phyloP scores from a whole-genome alignment of 2,113 vertebrate species.

The Microtus ochrogaster region DNA sequence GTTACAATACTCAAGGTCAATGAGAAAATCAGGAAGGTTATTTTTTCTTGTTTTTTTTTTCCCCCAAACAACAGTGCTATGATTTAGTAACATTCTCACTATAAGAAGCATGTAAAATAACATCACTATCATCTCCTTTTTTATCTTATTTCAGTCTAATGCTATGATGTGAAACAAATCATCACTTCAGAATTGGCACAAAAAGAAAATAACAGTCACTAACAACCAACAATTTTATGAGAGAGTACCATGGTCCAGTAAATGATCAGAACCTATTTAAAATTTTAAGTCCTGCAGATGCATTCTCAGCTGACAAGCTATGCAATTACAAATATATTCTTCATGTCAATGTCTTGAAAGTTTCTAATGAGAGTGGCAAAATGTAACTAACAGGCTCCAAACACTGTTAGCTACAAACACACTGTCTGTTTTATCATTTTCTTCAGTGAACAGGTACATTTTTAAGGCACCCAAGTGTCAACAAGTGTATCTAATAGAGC shows the following conservation, averaged over 20 bases:
- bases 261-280: constrained; percentile 63
- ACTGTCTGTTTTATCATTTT: constrained; percentile 74
- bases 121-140: not conserved
- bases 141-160: constrained; percentile 15
- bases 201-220: constrained; percentile 12
- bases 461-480: constrained; percentile 75
- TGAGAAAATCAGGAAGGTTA: not conserved
- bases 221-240: constrained; percentile 35
- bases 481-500: constrained; percentile 79
- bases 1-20: not conserved
- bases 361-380: constrained; percentile 68
- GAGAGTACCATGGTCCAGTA: not conserved
- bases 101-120: not conserved
- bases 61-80: not conserved
- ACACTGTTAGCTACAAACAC: constrained; percentile 64
- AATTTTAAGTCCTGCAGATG: constrained; percentile 45
- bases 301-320: constrained; percentile 34
- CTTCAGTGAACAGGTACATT: constrained; percentile 75
- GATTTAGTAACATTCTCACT: not conserved
- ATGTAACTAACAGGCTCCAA: constrained; percentile 60
- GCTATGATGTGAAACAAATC: constrained; percentile 37
- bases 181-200: not conserved
- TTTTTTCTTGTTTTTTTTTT: not conserved
- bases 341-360: constrained; percentile 64
- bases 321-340: constrained; percentile 64